These are phyloP conservation scores for Morpho helenor DNA, from an alignment of 2,888 invertebrate species.

Conservation along the genomic window DNA sequence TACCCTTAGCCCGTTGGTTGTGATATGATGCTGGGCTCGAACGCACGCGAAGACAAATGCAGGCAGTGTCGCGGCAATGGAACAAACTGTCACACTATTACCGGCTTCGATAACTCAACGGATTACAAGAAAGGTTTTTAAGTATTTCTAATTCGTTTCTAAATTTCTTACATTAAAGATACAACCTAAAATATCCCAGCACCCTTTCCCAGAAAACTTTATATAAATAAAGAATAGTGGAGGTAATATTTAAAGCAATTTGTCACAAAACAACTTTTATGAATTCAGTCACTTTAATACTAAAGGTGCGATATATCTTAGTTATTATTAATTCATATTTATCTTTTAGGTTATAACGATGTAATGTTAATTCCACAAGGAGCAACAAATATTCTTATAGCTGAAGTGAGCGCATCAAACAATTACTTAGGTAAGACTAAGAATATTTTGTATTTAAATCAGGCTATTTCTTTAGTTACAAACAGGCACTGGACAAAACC, in stretches of 20 bases:
- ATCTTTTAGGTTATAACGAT: constrained; percentile 92
- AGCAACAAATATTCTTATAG: constrained; percentile 92
- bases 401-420: constrained; percentile 88
- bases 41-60: constrained; percentile 92
- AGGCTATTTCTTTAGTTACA: no score
- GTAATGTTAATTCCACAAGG: constrained; percentile 94
- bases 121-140: constrained; percentile 84
- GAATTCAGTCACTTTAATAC: no score
- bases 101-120: constrained; percentile 84
- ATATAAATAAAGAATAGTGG: no score
- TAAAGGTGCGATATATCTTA: no score
- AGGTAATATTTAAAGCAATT: no score
- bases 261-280: no score
- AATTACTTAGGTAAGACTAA: constrained; percentile 89
- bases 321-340: constrained; percentile 16
- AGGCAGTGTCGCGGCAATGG: constrained; percentile 96
- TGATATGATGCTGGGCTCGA: constrained; percentile 95
- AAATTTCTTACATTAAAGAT: no score
- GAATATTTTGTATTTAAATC: no score
- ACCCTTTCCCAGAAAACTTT: no score
- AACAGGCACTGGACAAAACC: no score
- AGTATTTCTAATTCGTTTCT: no score
- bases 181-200: no score
- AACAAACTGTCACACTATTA: constrained; percentile 89
- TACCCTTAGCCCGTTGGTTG: constrained; percentile 90